Evolutionary conservation across 2,797 vertebrate species (phyloP).

Genomic region (Sebastes nivosus): DNA sequence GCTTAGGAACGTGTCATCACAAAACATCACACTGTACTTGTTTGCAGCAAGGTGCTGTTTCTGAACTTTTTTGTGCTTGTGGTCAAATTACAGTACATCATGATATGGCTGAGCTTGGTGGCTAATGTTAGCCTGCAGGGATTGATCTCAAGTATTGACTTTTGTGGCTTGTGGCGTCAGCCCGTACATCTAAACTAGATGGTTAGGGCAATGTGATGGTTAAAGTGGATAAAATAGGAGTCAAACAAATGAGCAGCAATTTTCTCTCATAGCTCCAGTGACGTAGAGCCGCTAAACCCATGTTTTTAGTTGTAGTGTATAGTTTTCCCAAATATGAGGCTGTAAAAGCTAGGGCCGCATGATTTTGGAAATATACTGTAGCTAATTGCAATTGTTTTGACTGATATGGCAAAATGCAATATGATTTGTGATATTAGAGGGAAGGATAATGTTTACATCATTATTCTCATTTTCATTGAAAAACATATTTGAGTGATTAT

Average conservation of each 20-base stretch:
- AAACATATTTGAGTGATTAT: too few relatives aligned
- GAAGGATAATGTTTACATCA: too few relatives aligned
- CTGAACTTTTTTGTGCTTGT: background rate
- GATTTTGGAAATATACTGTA: too few relatives aligned
- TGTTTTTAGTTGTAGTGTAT: background rate
- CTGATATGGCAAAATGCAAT: too few relatives aligned
- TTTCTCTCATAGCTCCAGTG: background rate
- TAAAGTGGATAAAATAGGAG: background rate
- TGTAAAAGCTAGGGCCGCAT: background rate
- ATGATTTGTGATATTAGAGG: too few relatives aligned
- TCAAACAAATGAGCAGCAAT: background rate
- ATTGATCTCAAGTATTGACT: background rate
- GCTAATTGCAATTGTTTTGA: too few relatives aligned
- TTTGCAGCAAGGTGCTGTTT: background rate
- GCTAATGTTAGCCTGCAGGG: background rate
- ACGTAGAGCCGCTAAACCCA: background rate
- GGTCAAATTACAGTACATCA: background rate
- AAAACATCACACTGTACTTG: background rate
- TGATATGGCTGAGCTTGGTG: background rate
- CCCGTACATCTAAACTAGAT: background rate
- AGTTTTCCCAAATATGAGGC: background rate
- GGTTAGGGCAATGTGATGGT: background rate
- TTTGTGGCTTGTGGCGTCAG: background rate
- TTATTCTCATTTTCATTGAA: too few relatives aligned
- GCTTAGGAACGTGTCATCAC: background rate